Evolutionary conservation across 1,140 invertebrate genomes (phyloP).

Genomic region (Drosophila kepulauana): DNA sequence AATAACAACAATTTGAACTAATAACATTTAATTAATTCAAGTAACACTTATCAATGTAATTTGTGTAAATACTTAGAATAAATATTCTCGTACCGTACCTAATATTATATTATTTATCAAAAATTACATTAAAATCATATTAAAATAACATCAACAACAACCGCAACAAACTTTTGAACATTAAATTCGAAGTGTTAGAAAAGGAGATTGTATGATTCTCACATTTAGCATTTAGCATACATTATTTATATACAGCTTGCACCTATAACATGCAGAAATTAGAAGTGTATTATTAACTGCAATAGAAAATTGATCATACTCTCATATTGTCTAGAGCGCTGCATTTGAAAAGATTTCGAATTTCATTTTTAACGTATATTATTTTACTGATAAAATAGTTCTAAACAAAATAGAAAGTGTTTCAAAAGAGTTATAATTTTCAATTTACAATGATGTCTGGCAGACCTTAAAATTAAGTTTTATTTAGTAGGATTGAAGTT

Average conservation of each 20-base stretch:
- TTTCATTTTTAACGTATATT: conserved; percentile 4
- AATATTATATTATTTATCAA: conserved; percentile 28
- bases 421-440: neutral
- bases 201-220: conserved; percentile 11
- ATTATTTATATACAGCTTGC: neutral
- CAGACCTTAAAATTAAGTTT: neutral
- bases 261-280: neutral
- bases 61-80: conserved; percentile 71
- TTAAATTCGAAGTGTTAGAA: conserved; percentile 2
- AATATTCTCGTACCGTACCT: conserved; percentile 43
- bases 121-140: conserved; percentile 16
- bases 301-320: conserved; percentile 1
- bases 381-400: neutral
- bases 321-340: neutral
- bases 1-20: conserved; percentile 53
- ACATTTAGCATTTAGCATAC: conserved; percentile 16
- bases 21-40: conserved; percentile 47
- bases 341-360: neutral
- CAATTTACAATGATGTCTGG: neutral
- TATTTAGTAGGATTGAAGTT: too few relatives aligned
- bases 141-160: conserved; percentile 11
- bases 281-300: conserved; percentile 6
- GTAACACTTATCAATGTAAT: conserved; percentile 55
- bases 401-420: neutral
- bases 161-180: neutral